Evolutionary conservation across 2,113 vertebrate species (phyloP), one percentile per base, ranked within the genome.

Genomic region (Bathybates hornii): DNA sequence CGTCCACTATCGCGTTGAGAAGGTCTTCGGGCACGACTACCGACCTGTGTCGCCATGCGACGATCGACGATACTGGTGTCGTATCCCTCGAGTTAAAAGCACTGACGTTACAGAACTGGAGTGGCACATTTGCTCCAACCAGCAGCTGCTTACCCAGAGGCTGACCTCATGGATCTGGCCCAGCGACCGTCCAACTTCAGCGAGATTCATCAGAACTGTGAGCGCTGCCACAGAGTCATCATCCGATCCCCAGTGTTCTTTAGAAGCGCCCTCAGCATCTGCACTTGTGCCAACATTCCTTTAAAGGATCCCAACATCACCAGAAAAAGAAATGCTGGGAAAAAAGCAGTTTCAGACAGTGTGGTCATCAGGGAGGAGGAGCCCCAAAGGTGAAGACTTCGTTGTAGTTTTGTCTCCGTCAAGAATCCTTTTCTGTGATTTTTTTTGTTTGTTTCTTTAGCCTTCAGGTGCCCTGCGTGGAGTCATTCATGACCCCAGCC

Each of bases 41-140:
- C 95, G 97, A 38, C 97, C 97, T 0, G 97, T 97, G 61, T 98
- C 98, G 0, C 98, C 98, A 0, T 97, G 97, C 2, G 98, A 98
- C 2, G 98, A 99, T 78, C 96, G 96, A 34, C 96, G 98, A 19
- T 97, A 97, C 92, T 97, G 97, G 92, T 97, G 97, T 14, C 97
- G 98, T 66, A 98, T 99, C 94, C 98, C 98, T 13, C 97, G 98
- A 0, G 98, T 99, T 86, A 98, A 99, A 95, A 99, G 98, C 4
- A 97, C 99, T 48, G 98, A 99, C 96, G 99, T 98, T 91, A 99
- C 98, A 0, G 98, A 99, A 88, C 94, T 99, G 85, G 98, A 99
- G 90, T 99, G 98, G 98, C 98, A 99, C 94, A 99, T 99, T 89
- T 96, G 98, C 4, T 99, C 98, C 93, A 99, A 99, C 93, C 98